Evolutionary conservation across 2,797 vertebrate species (phyloP).

Genomic region (Catamblyrhynchus diadema): DNA sequence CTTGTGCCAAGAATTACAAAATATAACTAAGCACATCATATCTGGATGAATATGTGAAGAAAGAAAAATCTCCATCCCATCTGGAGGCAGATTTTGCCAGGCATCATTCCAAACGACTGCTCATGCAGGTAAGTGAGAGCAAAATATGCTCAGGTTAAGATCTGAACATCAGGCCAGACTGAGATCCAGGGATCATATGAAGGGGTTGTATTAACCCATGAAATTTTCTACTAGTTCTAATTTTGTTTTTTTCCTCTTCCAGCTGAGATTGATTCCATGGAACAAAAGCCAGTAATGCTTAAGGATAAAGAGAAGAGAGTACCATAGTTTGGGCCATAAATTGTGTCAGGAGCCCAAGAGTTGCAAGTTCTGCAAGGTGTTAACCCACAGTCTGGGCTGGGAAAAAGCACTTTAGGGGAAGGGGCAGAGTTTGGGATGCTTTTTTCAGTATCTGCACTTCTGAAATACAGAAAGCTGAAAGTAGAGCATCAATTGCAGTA

Average conservation of each 20-base stretch:
- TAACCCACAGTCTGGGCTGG: neutral
- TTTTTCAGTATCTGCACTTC: neutral
- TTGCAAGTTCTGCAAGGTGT: neutral
- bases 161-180: neutral
- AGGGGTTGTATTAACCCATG: neutral
- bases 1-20: neutral
- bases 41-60: neutral
- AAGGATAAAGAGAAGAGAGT: neutral
- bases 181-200: neutral
- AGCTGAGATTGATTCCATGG: neutral
- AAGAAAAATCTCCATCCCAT: neutral
- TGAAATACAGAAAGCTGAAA: slow-evolving; percentile 16
- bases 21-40: neutral
- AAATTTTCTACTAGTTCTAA: neutral
- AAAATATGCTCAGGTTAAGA: neutral
- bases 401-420: neutral
- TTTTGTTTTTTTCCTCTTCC: neutral
- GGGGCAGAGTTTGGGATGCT: neutral
- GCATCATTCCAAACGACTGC: neutral
- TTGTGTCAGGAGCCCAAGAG: neutral
- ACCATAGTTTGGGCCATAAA: neutral
- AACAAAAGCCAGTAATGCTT: neutral
- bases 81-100: neutral
- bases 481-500: neutral
- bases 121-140: neutral